Evolutionary conservation across 2,113 vertebrate genomes (phyloP).

Genomic region (Heptranchias perlo): DNA sequence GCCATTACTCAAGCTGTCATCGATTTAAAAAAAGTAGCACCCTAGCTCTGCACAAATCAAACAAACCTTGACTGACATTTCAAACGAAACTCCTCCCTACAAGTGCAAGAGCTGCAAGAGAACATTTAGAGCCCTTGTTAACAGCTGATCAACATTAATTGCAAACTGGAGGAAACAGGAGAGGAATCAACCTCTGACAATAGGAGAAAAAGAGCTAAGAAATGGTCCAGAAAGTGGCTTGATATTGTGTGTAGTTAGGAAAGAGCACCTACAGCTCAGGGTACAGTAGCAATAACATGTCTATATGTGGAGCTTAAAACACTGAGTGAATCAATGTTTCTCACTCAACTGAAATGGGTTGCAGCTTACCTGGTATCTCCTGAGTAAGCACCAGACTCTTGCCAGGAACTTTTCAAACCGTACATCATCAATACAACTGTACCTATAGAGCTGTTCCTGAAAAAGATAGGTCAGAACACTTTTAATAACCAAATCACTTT

Average conservation of each 20-base stretch:
- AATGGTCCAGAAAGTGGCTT: background rate
- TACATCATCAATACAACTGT: slow-evolving; percentile 87
- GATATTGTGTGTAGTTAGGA: background rate
- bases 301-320: background rate
- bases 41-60: background rate
- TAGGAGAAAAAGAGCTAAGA: background rate
- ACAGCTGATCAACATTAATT: background rate
- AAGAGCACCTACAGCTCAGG: background rate
- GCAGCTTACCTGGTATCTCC: slow-evolving; percentile 83
- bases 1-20: background rate
- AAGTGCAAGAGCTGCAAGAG: background rate
- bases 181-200: background rate
- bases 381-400: slow-evolving; percentile 93
- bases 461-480: slow-evolving; percentile 41
- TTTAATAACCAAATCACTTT: background rate
- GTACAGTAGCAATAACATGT: background rate
- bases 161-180: background rate
- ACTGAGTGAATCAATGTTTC: background rate
- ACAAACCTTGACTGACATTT: background rate
- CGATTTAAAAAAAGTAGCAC: background rate
- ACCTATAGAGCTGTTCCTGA: slow-evolving; percentile 89
- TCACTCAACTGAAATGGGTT: background rate
- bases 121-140: background rate
- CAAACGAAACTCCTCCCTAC: background rate
- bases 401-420: slow-evolving; percentile 89